These are phyloP conservation scores for Latrodectus hesperus DNA, from an alignment of 2,888 invertebrate genomes.

Conservation along the genomic window DNA sequence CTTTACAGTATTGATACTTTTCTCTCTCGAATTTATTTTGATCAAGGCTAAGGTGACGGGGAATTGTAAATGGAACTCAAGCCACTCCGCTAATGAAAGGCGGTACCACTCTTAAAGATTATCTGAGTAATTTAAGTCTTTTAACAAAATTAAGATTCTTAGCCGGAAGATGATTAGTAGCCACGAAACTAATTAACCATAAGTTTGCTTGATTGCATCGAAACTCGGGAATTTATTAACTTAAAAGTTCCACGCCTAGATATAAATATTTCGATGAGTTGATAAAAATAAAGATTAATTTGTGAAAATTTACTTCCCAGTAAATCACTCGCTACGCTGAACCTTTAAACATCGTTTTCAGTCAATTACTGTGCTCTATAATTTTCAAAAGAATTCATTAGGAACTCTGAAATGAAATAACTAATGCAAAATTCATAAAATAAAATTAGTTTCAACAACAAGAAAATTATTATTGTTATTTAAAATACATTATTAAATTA, in stretches of 20 bases:
- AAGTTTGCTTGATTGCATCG: constrained; percentile 3
- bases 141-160: constrained; percentile 5
- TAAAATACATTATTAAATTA: too few relatives aligned
- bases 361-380: too few relatives aligned
- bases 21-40: not conserved
- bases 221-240: constrained; percentile 1
- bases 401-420: too few relatives aligned
- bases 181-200: constrained; percentile 2
- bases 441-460: too few relatives aligned
- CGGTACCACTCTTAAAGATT: constrained; percentile 1
- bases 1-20: not conserved
- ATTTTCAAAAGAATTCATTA: too few relatives aligned
- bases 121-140: not conserved
- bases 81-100: not conserved
- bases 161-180: constrained; percentile 3
- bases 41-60: not conserved
- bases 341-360: too few relatives aligned
- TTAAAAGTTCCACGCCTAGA: constrained; percentile 5
- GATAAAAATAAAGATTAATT: not conserved
- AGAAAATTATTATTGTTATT: too few relatives aligned
- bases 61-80: not conserved
- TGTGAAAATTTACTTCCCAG: not conserved
- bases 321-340: not conserved
- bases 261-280: constrained; percentile 5
- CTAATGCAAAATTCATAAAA: too few relatives aligned